Conservation (phyloP, 1,140 invertebrate genomes). For the Temnothorax nylanderi region DNA sequence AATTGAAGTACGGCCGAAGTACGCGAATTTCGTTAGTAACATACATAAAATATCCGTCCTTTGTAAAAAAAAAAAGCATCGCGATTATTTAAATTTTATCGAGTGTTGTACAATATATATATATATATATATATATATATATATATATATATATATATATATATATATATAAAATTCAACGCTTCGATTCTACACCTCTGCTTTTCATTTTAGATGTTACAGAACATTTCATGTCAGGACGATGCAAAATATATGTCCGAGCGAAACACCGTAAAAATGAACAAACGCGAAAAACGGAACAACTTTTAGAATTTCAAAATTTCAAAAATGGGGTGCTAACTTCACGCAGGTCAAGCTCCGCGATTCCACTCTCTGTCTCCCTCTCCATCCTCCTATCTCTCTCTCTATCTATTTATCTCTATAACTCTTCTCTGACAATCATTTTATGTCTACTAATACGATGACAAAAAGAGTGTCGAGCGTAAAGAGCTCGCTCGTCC, state of each 20-base stretch:
- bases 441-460: conserved; percentile 43
- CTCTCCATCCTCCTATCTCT: background rate
- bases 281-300: conserved; percentile 42
- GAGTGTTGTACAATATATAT: background rate
- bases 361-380: background rate
- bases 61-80: background rate
- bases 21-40: background rate
- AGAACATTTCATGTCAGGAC: background rate
- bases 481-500: conserved; percentile 16
- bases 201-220: background rate
- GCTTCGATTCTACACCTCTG: background rate
- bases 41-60: background rate
- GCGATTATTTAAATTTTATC: background rate
- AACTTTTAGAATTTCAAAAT: too few species aligned
- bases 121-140: too few species aligned
- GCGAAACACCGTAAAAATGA: conserved; percentile 35
- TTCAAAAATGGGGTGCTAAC: too few species aligned
- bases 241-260: conserved; percentile 1
- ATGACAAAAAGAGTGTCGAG: conserved; percentile 42
- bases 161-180: too few species aligned
- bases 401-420: background rate
- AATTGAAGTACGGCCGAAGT: background rate
- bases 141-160: too few species aligned
- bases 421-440: conserved; percentile 9
- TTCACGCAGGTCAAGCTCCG: too few species aligned